Evolutionary conservation across 2,113 vertebrate genomes (phyloP).

Genomic region (Phrynocephalus versicolor): DNA sequence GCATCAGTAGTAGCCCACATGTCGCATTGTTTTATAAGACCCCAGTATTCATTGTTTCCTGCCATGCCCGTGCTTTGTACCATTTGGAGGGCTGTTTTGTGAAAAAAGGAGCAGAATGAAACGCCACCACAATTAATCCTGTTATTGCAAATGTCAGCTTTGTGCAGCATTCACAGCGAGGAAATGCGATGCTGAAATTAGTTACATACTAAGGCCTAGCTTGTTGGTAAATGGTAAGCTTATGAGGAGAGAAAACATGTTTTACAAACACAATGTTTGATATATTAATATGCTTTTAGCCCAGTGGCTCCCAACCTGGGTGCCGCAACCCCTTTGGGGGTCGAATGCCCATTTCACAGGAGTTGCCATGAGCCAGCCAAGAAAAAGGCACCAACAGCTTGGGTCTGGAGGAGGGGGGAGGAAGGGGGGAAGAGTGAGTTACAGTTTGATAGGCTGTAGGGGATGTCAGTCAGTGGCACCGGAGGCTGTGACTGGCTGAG

Average conservation of each 20-base stretch:
- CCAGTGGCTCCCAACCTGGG: no score
- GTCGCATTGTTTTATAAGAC: background rate
- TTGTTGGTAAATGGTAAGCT: background rate
- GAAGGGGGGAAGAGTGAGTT: no score
- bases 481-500: no score
- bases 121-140: background rate
- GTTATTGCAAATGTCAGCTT: conserved; percentile 6
- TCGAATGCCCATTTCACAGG: no score
- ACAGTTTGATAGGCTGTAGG: no score
- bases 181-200: conserved; percentile 3
- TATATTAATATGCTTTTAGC: no score
- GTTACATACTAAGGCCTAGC: background rate
- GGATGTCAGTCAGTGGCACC: no score
- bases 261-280: background rate
- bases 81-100: background rate
- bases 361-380: no score
- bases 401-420: no score
- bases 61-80: background rate
- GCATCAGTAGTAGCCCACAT: background rate
- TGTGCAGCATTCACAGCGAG: background rate
- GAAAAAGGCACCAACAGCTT: no score
- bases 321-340: no score
- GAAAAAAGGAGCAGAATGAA: background rate
- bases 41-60: background rate
- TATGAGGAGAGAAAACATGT: background rate